A percentile compares a stretch with the other conserved stretches of the same genome.
These are phyloP conservation scores for Chondrilla cf. caribensis DNA, from an alignment of 37 sponge, comb jelly and placozoan genomes.

Conservation along the genomic window DNA sequence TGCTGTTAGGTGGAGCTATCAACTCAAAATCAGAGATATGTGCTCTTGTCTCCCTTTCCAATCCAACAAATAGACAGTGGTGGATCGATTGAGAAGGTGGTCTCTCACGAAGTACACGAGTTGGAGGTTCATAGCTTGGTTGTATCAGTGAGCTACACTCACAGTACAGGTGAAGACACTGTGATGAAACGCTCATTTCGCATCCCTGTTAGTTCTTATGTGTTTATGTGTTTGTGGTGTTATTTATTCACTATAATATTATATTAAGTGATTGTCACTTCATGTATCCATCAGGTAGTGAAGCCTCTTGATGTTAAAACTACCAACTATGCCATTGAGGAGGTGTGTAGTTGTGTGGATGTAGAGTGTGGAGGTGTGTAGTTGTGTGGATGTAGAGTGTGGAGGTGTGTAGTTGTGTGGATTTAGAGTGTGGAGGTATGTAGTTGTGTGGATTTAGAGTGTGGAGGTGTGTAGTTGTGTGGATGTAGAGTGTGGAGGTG, in stretches of 20 bases:
- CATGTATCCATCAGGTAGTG: constrained; percentile 42
- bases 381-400: neutral
- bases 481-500: too few relatives aligned
- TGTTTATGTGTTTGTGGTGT: neutral
- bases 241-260: neutral
- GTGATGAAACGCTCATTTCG: neutral
- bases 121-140: neutral
- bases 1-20: constrained; percentile 65
- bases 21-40: constrained; percentile 57
- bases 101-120: constrained; percentile 62
- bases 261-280: neutral
- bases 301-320: constrained; percentile 93
- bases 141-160: constrained; percentile 18
- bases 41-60: constrained; percentile 41
- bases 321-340: constrained; percentile 54
- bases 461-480: too few relatives aligned
- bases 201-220: neutral
- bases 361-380: neutral
- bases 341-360: neutral
- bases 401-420: too few relatives aligned
- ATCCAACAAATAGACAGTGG: constrained; percentile 47
- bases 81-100: constrained; percentile 61
- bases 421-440: too few relatives aligned
- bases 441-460: too few relatives aligned
- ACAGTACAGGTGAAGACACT: neutral